Evolutionary conservation across 2,113 vertebrate species (phyloP).

Genomic region (Cephalopterus ornatus): DNA sequence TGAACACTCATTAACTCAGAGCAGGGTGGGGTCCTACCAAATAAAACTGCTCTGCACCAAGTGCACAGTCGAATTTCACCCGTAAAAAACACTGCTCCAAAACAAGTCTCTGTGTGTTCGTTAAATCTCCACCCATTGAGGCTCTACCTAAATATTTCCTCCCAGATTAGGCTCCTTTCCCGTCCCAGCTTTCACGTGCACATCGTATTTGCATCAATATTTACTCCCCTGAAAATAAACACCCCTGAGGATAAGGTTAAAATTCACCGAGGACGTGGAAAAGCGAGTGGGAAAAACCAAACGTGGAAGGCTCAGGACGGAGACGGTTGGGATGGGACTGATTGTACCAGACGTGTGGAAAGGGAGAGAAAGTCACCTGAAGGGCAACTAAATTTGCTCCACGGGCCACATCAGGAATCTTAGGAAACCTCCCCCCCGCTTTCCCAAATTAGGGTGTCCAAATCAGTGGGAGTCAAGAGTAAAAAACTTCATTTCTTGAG

Average conservation of each 20-base stretch:
- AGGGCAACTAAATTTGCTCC: background rate
- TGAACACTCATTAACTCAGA: background rate
- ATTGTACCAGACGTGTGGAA: background rate
- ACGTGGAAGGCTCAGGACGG: background rate
- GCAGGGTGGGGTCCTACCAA: background rate
- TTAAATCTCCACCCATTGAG: background rate
- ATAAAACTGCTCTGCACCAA: background rate
- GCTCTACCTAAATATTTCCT: background rate
- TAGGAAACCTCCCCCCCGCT: background rate
- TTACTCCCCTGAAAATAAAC: background rate
- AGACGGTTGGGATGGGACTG: background rate
- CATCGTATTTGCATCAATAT: background rate
- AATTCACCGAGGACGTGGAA: background rate
- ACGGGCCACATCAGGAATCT: background rate
- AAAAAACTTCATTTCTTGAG: background rate
- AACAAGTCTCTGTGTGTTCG: background rate
- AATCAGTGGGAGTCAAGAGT: background rate
- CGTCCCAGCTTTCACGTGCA: background rate
- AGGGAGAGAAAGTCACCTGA: background rate
- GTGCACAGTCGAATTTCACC: fast-evolving
- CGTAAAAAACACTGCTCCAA: background rate
- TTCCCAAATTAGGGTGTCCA: background rate
- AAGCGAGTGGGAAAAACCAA: background rate
- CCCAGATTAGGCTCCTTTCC: background rate
- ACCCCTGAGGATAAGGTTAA: fast-evolving